Base-by-base conservation (phyloP, 1,140 invertebrate genomes). In the Parasteatoda tepidariorum region DNA sequence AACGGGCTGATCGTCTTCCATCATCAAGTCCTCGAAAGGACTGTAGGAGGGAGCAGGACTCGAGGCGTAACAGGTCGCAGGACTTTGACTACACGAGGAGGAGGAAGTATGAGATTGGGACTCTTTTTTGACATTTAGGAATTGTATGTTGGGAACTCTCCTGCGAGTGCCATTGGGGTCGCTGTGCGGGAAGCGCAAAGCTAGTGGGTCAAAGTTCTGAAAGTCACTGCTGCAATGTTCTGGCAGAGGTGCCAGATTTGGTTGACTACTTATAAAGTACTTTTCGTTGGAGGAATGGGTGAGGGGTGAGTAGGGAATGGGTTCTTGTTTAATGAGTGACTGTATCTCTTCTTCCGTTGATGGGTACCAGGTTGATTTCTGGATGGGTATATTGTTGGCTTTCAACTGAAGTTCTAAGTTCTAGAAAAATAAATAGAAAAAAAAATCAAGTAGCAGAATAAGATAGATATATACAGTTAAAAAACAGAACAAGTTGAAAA, bases 1-100 rank as follows among this genome's bases (percentile, higher is more conserved):
- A 11, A 78, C 75, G 3, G 75, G 75, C 7, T 78, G 75, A 11
- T 78, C 75, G 34, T 78, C 75, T 34, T 78, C 75, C 75, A 78
- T 78, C 75, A 78, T 78, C 18, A 78, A 41, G 38, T 78, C 75
- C 13, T 78, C 75, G 9, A 67, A 78, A 0, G 38, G 41, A 9
- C 38, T 28, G 48, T 54, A 67, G 2, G 38, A 54, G 2, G 75
- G 38, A 1, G 2, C 61, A 26, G 62, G 62, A 62, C 62, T 66
- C 3, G 64, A 31, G 9, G 9, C 38, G 24, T 30, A 67, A 13
- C 28, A 18, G 2, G 41, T 67, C 5, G 62, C 62, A 11, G 75
- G 75, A 13, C 75, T 78, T n/a, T 78, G 75, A 26, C 75, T 78
- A 28, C 75, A 78, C 1, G 75, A 78, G 9, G 75, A 78, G 31